These are phyloP conservation scores for Spinibarbus caldwelli DNA, from an alignment of 2,797 vertebrate genomes.

Conservation along the genomic window DNA sequence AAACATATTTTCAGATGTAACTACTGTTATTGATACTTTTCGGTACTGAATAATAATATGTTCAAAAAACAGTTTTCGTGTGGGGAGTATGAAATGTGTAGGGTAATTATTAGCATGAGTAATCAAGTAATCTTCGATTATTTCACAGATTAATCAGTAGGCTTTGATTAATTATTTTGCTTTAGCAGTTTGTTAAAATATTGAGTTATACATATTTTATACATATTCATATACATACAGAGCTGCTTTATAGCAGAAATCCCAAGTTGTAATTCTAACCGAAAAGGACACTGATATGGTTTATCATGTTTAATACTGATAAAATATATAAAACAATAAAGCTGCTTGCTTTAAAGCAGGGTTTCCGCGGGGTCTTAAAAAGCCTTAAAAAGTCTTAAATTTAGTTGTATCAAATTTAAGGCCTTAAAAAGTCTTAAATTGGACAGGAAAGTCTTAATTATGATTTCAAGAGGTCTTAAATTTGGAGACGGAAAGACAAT, in stretches of 20 bases:
- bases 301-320: too few species aligned
- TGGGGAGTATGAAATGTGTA: not conserved
- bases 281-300: not conserved
- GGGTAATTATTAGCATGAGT: not conserved
- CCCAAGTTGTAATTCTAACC: not conserved
- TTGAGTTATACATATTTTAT: not conserved
- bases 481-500: too few species aligned
- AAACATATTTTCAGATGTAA: not conserved
- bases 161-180: not conserved
- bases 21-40: not conserved
- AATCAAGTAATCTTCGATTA: not conserved
- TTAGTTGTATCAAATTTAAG: too few species aligned
- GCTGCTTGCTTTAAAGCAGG: too few species aligned
- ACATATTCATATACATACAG: not conserved
- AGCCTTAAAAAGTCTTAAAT: too few species aligned
- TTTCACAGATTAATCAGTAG: not conserved
- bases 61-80: not conserved
- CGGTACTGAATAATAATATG: not conserved
- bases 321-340: too few species aligned
- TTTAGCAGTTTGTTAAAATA: not conserved
- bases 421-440: too few species aligned
- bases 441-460: too few species aligned
- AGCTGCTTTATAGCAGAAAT: not conserved
- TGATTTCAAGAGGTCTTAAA: too few species aligned
- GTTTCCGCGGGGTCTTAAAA: too few species aligned